Conservation (phyloP, 2,797 vertebrate species). For the Sorex maritimensis region DNA sequence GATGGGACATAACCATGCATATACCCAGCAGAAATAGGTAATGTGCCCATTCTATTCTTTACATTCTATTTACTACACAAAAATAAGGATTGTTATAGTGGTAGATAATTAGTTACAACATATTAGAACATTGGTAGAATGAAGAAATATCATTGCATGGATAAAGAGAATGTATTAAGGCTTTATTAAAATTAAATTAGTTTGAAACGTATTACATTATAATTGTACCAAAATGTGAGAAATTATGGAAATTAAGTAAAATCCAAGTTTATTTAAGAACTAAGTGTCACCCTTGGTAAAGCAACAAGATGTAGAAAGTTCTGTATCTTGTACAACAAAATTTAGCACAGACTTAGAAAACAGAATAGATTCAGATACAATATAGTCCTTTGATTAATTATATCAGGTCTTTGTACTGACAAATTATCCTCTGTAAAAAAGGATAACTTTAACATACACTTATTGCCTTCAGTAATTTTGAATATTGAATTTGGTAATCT, state of each 20-base stretch:
- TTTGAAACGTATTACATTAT: background rate
- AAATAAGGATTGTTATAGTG: background rate
- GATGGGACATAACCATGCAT: background rate
- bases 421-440: background rate
- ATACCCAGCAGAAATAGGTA: background rate
- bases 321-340: background rate
- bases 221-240: background rate
- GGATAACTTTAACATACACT: background rate
- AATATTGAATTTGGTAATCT: constrained; percentile 24
- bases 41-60: too few species aligned
- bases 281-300: background rate
- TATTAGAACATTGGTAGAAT: background rate
- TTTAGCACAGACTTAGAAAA: constrained; percentile 23
- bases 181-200: background rate
- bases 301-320: background rate
- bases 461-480: background rate
- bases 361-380: background rate
- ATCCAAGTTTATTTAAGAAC: background rate
- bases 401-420: background rate
- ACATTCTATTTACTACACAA: background rate
- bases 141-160: background rate
- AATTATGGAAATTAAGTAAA: background rate
- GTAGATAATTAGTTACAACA: background rate
- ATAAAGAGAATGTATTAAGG: background rate
- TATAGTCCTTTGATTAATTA: background rate